Base-by-base conservation (phyloP, 2,113 vertebrate genomes). In the Podilymbus podiceps region DNA sequence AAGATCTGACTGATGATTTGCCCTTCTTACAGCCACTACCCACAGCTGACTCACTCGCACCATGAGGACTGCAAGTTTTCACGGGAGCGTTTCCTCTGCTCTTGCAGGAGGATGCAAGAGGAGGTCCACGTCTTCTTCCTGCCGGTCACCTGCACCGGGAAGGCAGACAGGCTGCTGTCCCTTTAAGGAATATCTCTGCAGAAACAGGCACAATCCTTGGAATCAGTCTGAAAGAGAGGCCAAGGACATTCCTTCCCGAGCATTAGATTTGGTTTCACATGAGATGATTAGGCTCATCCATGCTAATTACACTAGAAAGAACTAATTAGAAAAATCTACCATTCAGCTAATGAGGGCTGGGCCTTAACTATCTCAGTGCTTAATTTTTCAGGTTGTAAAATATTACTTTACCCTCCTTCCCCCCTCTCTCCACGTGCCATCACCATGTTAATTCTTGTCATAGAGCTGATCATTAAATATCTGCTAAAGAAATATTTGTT, bases 321-420 rank as follows among this genome's bases (percentile, higher is more conserved):
- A 98, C 99, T 99, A 99, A 99, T 99, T 99, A 99, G 98, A 98
- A 99, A 98, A 98, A 99, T 98, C 98, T 98, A 98, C 98, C 98
- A 98, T 98, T 99, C 98, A 97, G 98, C 98, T 99, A 99, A 99
- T 99, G 98, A 99, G 99, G 98, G 99, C 98, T 99, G 98, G 98
- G 98, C 97, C 98, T 97, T 98, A 98, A 98, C 98, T 98, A 98
- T 98, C 98, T 98, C 98, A 98, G 98, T 80, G 97, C 98, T 98
- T 98, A 97, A 98, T 99, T 98, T 98, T 97, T 97, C 97, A 97
- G 98, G 97, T 97, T 98, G 96, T 98, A 97, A 98, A 97, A 97
- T 97, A 97, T 89, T 93, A 97, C 96, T 85, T 87, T 94, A 95
- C 89, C 88, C 95, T 95, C 96, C 92, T 90, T 86, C 85, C 84